Base-by-base conservation (phyloP, 2,888 invertebrate genomes). In the Scotopteryx bipunctaria region DNA sequence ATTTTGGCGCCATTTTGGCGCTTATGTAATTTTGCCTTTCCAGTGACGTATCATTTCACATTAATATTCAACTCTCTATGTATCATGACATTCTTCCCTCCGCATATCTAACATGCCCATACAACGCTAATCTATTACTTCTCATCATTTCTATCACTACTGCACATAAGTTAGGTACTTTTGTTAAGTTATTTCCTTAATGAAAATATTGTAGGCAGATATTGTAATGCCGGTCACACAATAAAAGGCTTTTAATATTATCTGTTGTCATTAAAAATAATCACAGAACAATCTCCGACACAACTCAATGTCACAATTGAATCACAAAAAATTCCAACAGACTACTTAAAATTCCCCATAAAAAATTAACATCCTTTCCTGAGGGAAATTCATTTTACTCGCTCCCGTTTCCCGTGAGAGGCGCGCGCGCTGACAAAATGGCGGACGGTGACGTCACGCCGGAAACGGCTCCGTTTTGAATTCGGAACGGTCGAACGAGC, bases 401-500 rank as follows among this genome's bases (percentile, higher is more conserved):
- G 80, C 80, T 80, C 86, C 82, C 80, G 81, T 86, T 87, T 86
- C 86, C 86, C 85, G 86, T 69, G 68, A 65, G 67, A 78, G 66
- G 73, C 78, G 74, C 82, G 73, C 74, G 75, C 81, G 81, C 79
- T 75, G 73, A 68, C 78, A 84, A 83, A 81, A 83, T 83, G 83
- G 83, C 81, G 61, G 78, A 53, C 73, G 73, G 57, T 87, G 87
- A 88, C 87, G 87, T 87, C 86, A 86, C 81, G 77, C 86, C 89
- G 89, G 89, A 89, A 89, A 82, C 80, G 77, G 76, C 89, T 89
- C 88, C 88, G 88, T 88, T 87, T 88, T 87, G 86, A 89, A 88
- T 90, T 90, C 83, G 82, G 86, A 86, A 88, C 87, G 89, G 89
- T 90, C 89, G 86, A 88, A 84, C 86, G 87, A 81, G 86, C 87